Percentiles rank a stretch among this genome's conserved stretches.
Evolutionary conservation across 2,888 invertebrate species (phyloP).

Genomic region (Diarsia dahlii): DNA sequence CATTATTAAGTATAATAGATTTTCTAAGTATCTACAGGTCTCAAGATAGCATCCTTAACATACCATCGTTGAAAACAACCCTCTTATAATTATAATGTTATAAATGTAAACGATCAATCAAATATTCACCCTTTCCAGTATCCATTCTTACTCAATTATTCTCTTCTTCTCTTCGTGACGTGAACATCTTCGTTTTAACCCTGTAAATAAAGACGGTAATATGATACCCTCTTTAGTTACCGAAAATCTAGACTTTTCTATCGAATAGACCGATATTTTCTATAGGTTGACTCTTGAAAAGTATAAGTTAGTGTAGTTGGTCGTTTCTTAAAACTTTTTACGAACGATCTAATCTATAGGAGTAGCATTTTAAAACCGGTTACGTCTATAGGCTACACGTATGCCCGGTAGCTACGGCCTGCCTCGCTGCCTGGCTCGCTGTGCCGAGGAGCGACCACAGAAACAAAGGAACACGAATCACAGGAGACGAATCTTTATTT

Average conservation of each 20-base stretch:
- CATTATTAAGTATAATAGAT: background rate
- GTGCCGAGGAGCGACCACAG: background rate
- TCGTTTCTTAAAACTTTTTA: constrained; percentile 27
- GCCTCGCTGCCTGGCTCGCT: constrained; percentile 1
- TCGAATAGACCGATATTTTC: background rate
- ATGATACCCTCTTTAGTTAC: background rate
- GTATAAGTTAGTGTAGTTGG: constrained; percentile 12
- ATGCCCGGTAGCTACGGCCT: constrained; percentile 35
- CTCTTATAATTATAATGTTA: background rate
- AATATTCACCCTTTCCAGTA: background rate
- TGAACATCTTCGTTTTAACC: background rate
- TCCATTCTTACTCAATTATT: too few relatives aligned
- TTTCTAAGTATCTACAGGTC: background rate
- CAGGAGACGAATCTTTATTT: constrained; percentile 6
- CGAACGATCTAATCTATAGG: constrained; percentile 37
- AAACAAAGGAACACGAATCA: constrained; percentile 11
- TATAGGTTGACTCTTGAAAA: constrained; percentile 6
- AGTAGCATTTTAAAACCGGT: constrained; percentile 42
- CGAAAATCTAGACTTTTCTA: constrained; percentile 6
- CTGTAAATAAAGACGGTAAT: background rate
- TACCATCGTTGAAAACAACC: background rate
- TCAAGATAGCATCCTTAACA: background rate
- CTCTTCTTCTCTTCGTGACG: too few relatives aligned
- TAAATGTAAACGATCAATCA: background rate
- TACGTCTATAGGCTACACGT: constrained; percentile 28